Evolutionary conservation across 1,140 invertebrate species (phyloP), one percentile per base, ranked within the genome.

Genomic region (Dreissena rostriformis): DNA sequence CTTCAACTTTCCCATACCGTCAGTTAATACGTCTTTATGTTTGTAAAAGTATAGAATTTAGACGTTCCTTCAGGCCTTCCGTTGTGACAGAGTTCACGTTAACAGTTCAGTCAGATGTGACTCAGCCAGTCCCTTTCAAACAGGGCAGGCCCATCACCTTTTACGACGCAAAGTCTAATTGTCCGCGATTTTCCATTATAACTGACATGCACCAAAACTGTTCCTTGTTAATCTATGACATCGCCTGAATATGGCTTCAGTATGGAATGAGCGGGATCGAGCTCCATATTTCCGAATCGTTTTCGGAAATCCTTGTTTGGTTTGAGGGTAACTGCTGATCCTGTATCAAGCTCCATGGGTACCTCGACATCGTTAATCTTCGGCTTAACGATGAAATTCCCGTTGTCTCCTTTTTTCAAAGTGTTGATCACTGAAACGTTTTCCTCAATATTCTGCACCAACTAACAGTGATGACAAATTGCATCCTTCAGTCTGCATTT

Each of bases 311-410:
- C 65, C 29, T 52, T 19, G 17, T 26, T 52, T 17, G 82, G 57
- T 51, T 78, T 84, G 4, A 84, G n/a, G 10, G 67, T n/a, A 17
- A 77, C 72, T 17, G 17, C 82, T 22, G 74, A 67, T 12, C 81
- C 81, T 24, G 75, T 86, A 52, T 86, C 84, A 19, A 86, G 68
- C 68, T 86, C 81, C 84, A 86, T 86, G 24, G 55, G 8, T 7
- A 86, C 24, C 39, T 8, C 0, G 14, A 52, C 65, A 11, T 51
- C 74, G 52, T 86, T 63, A 49, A 82, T 49, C 24, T 66, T 61
- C 15, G 65, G 70, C 6, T 29, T 57, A 0, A 72, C 29, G 19
- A 7, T 61, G 14, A 72, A 14, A 61, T 12, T 24, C 8, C 26
- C 29, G 11, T 53, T 28, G 22, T 61, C 15, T 19, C 10, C 29